These are phyloP conservation scores for Drosophila pachea DNA, from an alignment of 1,140 invertebrate genomes.

Conservation along the genomic window DNA sequence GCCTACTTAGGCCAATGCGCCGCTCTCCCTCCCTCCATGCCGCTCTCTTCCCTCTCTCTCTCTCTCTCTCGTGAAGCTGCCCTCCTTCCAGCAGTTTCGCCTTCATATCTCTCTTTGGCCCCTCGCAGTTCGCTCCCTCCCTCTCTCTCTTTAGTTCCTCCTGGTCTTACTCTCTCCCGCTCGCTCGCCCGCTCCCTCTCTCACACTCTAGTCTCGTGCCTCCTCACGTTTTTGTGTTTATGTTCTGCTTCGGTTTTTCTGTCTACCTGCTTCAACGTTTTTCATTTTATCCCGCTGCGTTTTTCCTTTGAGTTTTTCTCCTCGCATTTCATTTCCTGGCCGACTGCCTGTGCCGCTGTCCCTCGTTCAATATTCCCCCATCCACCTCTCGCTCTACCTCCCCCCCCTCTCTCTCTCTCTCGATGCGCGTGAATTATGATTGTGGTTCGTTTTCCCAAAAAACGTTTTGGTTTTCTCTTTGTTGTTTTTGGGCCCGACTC, in stretches of 20 bases:
- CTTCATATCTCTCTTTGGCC: no score
- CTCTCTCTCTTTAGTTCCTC: constrained; percentile 6
- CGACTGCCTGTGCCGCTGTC: constrained; percentile 35
- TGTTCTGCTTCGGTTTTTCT: constrained; percentile 46
- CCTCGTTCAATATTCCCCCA: neutral
- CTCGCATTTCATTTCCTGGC: constrained; percentile 67
- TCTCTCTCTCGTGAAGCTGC: no score
- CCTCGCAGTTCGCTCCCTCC: neutral
- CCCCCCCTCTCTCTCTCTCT: constrained; percentile 8
- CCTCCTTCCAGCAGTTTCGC: no score
- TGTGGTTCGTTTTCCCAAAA: constrained; percentile 65
- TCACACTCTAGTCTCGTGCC: constrained; percentile 13
- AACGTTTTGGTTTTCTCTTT: constrained; percentile 37
- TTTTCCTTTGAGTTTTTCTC: constrained; percentile 69
- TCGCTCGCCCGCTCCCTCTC: neutral
- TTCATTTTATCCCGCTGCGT: constrained; percentile 2
- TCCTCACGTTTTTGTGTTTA: constrained; percentile 50
- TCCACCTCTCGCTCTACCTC: no score
- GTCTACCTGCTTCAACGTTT: constrained; percentile 3
- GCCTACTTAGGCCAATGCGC: neutral
- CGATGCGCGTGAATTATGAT: constrained; percentile 70
- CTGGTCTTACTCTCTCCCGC: no score
- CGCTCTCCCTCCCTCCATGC: neutral
- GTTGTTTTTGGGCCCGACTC: constrained; percentile 28
- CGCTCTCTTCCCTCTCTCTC: neutral